These are phyloP conservation scores for Rutpela maculata DNA, from an alignment of 2,888 invertebrate genomes.

Conservation along the genomic window DNA sequence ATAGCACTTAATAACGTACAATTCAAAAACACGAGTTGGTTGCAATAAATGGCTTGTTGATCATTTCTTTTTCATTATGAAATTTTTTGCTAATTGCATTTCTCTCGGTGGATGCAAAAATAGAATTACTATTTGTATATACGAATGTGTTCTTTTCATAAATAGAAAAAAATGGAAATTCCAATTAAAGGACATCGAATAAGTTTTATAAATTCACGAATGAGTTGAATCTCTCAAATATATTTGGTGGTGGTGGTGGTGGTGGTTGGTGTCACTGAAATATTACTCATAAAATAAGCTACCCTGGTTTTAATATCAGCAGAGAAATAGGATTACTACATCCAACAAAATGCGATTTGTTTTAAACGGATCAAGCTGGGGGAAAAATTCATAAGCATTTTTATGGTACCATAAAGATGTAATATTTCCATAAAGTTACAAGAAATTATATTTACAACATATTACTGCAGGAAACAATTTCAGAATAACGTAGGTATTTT, in stretches of 20 bases:
- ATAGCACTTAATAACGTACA: background rate
- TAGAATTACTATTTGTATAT: background rate
- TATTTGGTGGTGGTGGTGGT: background rate
- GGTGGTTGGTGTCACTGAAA: background rate
- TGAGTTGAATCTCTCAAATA: background rate
- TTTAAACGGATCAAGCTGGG: conserved; percentile 16
- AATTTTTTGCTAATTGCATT: background rate
- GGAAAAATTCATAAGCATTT: conserved; percentile 28
- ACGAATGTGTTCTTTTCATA: background rate
- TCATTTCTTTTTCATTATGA: background rate
- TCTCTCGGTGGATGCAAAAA: background rate
- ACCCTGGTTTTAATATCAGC: conserved; percentile 3
- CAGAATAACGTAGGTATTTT: background rate
- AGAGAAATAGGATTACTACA: conserved; percentile 8
- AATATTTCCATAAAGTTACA: conserved; percentile 8
- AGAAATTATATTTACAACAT: conserved; percentile 11
- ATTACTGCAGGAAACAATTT: background rate
- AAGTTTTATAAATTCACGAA: background rate
- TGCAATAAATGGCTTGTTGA: background rate
- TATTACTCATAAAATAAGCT: background rate
- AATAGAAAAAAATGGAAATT: background rate
- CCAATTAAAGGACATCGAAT: background rate
- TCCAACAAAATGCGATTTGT: conserved; percentile 18
- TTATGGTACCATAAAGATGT: conserved; percentile 6
- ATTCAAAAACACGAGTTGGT: background rate